Conservation (phyloP, 2,113 vertebrate genomes). For the Muntiacus reevesi region DNA sequence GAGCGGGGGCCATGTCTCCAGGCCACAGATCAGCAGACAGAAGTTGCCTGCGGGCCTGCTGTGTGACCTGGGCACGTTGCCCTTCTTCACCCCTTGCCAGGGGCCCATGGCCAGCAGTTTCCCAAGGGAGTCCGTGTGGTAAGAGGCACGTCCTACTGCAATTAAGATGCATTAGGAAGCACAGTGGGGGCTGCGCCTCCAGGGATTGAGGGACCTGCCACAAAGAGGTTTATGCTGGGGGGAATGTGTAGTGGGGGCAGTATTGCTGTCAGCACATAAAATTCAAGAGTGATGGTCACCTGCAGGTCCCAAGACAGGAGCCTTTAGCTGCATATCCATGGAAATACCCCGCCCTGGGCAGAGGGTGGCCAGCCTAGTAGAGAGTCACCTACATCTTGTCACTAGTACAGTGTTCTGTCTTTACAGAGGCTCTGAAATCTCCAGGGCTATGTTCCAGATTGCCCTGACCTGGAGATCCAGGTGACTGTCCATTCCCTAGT, state of each 20-base stretch:
- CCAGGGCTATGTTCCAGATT: background rate
- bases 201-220: background rate
- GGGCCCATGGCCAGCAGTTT: background rate
- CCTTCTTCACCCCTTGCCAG: background rate
- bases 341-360: background rate
- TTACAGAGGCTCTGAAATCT: background rate
- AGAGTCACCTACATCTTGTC: background rate
- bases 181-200: background rate
- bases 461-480: background rate
- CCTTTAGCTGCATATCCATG: background rate
- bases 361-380: background rate
- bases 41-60: background rate
- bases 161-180: background rate
- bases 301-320: background rate
- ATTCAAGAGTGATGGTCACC: background rate
- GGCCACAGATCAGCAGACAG: background rate
- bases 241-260: background rate
- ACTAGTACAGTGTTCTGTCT: background rate
- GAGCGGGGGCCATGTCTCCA: background rate
- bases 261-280: background rate
- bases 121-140: background rate
- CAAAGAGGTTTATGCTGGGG: background rate
- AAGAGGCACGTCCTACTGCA: background rate
- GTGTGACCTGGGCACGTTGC: background rate
- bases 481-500: background rate